These are phyloP conservation scores for Collichthys lucidus DNA, from an alignment of 2,113 vertebrate species.

Conservation along the genomic window DNA sequence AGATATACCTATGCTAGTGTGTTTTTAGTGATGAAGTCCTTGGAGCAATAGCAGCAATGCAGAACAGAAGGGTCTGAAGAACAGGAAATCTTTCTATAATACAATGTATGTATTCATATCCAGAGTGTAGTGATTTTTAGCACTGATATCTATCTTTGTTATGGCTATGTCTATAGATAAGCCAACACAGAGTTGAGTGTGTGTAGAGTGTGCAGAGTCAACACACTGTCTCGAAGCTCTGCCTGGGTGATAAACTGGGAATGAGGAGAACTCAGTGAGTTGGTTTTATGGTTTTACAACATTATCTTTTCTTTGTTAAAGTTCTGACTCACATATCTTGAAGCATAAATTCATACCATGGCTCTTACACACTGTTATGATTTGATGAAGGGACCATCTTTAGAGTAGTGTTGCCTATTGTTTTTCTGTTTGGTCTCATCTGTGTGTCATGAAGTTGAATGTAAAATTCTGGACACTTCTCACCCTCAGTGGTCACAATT, in stretches of 20 bases:
- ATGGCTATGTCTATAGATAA: not conserved
- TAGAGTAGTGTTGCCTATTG: not conserved
- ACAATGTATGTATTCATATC: not conserved
- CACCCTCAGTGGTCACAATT: too few species aligned
- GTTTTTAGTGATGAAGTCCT: not conserved
- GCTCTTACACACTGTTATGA: not conserved
- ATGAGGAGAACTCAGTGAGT: not conserved
- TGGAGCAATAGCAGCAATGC: not conserved
- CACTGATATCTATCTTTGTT: not conserved
- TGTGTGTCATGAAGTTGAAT: not conserved
- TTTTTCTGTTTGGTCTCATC: not conserved
- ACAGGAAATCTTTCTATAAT: not conserved
- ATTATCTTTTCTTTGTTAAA: not conserved
- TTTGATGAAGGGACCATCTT: not conserved
- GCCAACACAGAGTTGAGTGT: not conserved
- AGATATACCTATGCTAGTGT: too few species aligned
- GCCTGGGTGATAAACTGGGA: not conserved
- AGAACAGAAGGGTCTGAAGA: not conserved
- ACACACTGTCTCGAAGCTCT: not conserved
- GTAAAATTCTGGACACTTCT: too few species aligned
- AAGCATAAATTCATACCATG: not conserved
- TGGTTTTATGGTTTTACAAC: not conserved
- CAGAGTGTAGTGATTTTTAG: conserved; percentile 4
- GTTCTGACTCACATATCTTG: not conserved
- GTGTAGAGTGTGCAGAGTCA: not conserved